These are phyloP conservation scores for Heterotilapia buettikoferi DNA, from an alignment of 2,113 vertebrate genomes.

Conservation along the genomic window DNA sequence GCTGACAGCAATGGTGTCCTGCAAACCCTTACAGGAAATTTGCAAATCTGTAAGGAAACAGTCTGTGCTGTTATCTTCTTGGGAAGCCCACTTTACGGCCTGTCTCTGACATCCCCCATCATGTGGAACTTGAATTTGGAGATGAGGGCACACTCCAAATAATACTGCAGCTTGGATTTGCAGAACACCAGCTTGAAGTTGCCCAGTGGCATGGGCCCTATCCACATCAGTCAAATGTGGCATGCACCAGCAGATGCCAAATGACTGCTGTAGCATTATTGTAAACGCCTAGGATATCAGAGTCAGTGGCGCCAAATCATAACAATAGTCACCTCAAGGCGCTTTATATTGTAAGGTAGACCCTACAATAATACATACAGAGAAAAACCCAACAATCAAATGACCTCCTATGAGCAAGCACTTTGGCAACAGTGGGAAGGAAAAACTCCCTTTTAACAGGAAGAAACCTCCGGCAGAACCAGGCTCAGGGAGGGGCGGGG, in stretches of 20 bases:
- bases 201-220: background rate
- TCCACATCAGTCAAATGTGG: background rate
- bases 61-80: no score
- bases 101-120: no score
- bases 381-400: background rate
- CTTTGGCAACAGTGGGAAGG: background rate
- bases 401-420: background rate
- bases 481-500: background rate
- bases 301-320: background rate
- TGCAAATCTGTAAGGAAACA: no score
- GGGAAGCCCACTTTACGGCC: no score
- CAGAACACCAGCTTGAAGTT: background rate
- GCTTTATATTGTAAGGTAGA: background rate
- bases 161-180: background rate
- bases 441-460: background rate
- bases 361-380: background rate
- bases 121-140: no score
- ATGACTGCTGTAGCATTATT: background rate
- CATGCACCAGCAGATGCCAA: background rate
- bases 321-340: background rate
- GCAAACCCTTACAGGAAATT: no score
- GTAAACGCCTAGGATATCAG: background rate
- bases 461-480: fast-evolving
- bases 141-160: no score
- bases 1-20: no score